A percentile compares a stretch with the other conserved stretches of the same genome.
phyloP scores from a whole-genome alignment of 2,113 vertebrate genomes.

The Vidua chalybeata region DNA sequence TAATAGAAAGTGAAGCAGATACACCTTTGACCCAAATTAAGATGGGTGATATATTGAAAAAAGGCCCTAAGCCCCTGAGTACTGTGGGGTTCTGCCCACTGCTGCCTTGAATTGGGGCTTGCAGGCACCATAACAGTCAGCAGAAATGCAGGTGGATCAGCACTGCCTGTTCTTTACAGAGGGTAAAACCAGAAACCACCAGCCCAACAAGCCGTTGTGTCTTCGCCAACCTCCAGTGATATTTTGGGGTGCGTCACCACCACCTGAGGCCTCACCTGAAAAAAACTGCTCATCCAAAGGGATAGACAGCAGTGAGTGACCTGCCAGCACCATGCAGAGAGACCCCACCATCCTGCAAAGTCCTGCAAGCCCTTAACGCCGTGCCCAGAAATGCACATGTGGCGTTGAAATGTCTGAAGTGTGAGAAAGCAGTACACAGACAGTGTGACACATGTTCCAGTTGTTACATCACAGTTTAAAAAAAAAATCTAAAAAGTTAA shows the following conservation, averaged over 20 bases:
- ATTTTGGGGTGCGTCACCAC: not conserved
- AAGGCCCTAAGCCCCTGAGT: not conserved
- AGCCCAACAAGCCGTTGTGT: not conserved
- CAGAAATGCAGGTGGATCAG: not conserved
- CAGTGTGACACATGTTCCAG: not conserved
- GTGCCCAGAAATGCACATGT: not conserved
- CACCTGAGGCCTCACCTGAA: not conserved
- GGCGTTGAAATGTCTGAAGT: not conserved
- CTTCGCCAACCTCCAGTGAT: not conserved
- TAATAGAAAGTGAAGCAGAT: not conserved
- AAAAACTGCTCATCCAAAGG: not conserved
- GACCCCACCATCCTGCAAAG: not conserved
- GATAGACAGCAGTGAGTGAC: rapidly evolving
- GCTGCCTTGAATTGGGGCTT: not conserved
- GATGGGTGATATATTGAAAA: not conserved
- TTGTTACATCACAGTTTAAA: not conserved
- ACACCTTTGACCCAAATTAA: not conserved
- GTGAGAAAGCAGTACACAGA: not conserved
- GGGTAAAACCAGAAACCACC: not conserved
- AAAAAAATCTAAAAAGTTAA: not conserved
- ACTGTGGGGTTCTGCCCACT: not conserved
- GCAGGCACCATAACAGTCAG: rapidly evolving
- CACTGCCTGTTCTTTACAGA: not conserved
- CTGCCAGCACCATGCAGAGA: not conserved
- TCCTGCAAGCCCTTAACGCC: not conserved